Conservation (phyloP, 2,888 invertebrate genomes). For the Tetranychus truncatus region DNA sequence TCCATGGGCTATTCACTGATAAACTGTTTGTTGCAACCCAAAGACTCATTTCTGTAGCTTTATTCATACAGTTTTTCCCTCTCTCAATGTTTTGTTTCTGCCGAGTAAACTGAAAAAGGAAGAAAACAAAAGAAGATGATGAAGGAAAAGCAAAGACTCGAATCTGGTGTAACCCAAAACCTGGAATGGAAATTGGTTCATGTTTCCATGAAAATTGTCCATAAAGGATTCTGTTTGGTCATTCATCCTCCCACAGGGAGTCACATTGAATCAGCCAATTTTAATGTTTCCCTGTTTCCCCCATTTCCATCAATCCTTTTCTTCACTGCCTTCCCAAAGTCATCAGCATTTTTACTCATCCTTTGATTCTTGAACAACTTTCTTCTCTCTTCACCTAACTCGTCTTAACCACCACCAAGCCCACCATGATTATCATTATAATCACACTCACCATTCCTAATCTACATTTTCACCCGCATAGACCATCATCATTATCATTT, state of each 20-base stretch:
- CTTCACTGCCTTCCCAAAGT: neutral
- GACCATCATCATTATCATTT: neutral
- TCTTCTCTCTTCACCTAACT: neutral
- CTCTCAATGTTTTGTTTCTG: neutral
- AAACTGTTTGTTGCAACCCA: neutral
- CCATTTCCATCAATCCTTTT: neutral
- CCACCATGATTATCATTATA: neutral
- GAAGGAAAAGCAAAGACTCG: neutral
- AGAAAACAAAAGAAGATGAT: neutral
- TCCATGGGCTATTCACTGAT: neutral
- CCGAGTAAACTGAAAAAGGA: neutral
- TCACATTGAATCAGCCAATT: neutral
- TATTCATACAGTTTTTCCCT: neutral
- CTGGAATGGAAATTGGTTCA: neutral
- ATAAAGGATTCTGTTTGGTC: neutral
- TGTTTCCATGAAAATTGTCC: neutral
- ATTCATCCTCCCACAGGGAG: neutral
- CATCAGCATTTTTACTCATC: neutral
- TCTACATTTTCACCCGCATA: neutral
- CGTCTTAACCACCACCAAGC: neutral
- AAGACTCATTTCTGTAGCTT: neutral
- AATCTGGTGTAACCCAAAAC: neutral
- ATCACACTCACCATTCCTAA: neutral
- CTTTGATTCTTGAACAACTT: neutral
- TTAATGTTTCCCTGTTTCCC: neutral